A percentile compares a stretch with the other conserved stretches of the same genome.
phyloP scores from a whole-genome alignment of 2,888 invertebrate species.

The Zelleria hepariella region DNA sequence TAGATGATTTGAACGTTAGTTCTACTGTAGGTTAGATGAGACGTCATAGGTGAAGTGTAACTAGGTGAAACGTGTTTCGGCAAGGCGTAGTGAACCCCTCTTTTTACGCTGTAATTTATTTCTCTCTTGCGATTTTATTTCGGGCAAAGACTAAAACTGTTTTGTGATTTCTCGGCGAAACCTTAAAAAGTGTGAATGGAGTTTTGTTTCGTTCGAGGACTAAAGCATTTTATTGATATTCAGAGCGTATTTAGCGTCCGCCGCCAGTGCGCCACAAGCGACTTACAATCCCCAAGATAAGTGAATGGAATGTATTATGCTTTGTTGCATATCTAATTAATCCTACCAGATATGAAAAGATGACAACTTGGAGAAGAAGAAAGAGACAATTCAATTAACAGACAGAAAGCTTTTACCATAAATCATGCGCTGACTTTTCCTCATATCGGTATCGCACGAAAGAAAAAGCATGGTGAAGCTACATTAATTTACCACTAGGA shows the following conservation, averaged over 20 bases:
- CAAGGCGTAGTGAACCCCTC: no score
- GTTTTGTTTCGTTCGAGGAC: conserved; percentile 26
- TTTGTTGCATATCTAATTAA: background rate
- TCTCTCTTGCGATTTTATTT: background rate
- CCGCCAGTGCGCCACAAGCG: background rate
- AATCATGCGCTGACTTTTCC: background rate
- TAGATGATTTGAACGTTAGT: no score
- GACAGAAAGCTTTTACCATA: background rate
- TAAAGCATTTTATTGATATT: conserved; percentile 21
- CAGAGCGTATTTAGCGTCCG: background rate
- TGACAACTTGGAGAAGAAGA: background rate
- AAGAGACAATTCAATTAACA: no score
- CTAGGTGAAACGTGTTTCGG: no score
- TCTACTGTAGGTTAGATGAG: no score
- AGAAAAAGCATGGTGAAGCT: background rate
- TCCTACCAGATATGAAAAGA: background rate
- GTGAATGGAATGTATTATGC: background rate
- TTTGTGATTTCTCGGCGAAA: background rate
- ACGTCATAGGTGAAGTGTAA: no score
- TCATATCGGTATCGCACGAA: no score
- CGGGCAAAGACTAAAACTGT: background rate
- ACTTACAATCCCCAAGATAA: background rate
- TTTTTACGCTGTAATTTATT: no score
- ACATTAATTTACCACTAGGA: background rate
- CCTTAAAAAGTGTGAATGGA: conserved; percentile 2